These are phyloP conservation scores for Thripadectes ignobilis DNA, from an alignment of 2,797 vertebrate species.

Conservation along the genomic window DNA sequence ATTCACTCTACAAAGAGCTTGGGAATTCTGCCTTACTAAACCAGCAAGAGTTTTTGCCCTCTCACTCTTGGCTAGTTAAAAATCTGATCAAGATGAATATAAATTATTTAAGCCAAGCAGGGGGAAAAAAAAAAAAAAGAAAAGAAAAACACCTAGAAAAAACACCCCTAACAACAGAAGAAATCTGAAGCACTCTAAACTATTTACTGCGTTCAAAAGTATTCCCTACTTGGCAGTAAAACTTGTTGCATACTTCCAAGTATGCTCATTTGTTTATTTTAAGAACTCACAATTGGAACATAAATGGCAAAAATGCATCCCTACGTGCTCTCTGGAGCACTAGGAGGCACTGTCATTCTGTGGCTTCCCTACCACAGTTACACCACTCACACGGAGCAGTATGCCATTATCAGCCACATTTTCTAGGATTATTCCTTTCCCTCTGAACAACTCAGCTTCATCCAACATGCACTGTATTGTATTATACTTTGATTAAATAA, in stretches of 20 bases:
- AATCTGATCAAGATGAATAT: background rate
- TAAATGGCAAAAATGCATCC: background rate
- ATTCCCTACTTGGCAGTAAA: background rate
- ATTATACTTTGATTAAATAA: background rate
- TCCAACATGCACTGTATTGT: background rate
- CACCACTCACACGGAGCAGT: background rate
- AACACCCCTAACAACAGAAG: background rate
- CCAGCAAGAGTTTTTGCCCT: background rate
- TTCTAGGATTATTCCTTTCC: background rate
- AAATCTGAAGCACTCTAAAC: slow-evolving; percentile 1
- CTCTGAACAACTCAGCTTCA: background rate
- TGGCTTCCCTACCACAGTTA: background rate
- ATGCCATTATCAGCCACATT: background rate
- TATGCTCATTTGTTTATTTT: slow-evolving; percentile 8
- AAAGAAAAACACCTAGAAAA: background rate
- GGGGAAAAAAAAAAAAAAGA: too few relatives aligned
- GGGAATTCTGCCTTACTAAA: background rate
- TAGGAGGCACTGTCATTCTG: slow-evolving; percentile 54
- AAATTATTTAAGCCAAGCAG: background rate
- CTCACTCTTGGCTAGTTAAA: background rate
- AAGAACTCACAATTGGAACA: background rate
- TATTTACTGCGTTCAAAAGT: background rate
- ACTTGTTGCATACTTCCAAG: background rate
- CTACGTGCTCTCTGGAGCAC: background rate
- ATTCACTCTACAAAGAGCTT: background rate